Base-by-base conservation (phyloP, 2,797 vertebrate species). In the Girardinus metallicus region DNA sequence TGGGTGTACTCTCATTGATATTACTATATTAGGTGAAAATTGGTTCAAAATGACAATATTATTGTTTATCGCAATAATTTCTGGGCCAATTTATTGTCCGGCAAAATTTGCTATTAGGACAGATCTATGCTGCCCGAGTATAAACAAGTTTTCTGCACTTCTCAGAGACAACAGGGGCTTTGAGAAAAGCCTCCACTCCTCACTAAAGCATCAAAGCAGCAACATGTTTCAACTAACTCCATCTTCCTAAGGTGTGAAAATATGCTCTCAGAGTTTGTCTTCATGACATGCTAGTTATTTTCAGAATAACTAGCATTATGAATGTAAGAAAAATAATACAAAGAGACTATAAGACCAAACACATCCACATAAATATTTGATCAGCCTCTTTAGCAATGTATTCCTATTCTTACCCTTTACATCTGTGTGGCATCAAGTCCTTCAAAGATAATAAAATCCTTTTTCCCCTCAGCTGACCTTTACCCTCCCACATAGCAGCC, bases 391-490 rank as follows among this genome's bases (percentile, higher is more conserved):
- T 70, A 79, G 51, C n/a, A 21, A 8, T 9, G 13, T 41, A 26
- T 74, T 41, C 36, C 23, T 57, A 23, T 1, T 41, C 5, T 23
- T 39, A 55, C 9, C 18, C 21, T 36, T 13, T 21, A 26, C 36
- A 47, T 84, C 77, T 77, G 23, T 29, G 81, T 88, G 72, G 74
- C 80, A 29, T 3, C 29, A 62, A 62, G 15, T 62, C 60, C 47
- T 73, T 36, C 43, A 18, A 55, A 71, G 46, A 75, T 60, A 73
- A 79, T 81, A 82, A 85, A 29, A 16, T 71, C 80, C 29, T 80
- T 74, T 79, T 57, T 88, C 85, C 85, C 83, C 87, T 80, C 72
- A 39, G 44, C 68, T 89, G 87, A 87, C 83, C 77, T 77, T 89
- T 86, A 87, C 83, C 77, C 78, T 82, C 78, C 81, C 36, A 18